These are phyloP conservation scores for Neomonachus schauinslandi DNA, from an alignment of 2,113 vertebrate species.

Conservation along the genomic window DNA sequence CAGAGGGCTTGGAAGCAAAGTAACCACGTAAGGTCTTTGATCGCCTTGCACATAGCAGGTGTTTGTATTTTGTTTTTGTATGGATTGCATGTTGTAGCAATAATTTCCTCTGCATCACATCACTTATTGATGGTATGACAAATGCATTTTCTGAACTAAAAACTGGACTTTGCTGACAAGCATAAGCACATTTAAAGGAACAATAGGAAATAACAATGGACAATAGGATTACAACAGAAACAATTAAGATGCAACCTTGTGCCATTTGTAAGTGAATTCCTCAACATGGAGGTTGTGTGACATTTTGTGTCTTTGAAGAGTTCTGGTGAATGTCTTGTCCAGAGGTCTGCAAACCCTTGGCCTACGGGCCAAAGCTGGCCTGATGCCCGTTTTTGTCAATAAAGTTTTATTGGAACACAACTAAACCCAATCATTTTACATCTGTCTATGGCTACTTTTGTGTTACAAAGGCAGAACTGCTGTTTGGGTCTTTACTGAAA, in stretches of 20 bases:
- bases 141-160: neutral
- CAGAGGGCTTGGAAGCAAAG: neutral
- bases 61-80: neutral
- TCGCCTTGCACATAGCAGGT: neutral
- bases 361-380: neutral
- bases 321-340: neutral
- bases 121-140: neutral
- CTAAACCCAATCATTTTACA: neutral
- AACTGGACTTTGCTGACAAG: neutral
- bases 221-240: neutral
- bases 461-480: neutral
- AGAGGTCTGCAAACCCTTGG: neutral
- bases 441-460: neutral
- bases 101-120: neutral
- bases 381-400: neutral
- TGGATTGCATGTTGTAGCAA: neutral
- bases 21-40: neutral
- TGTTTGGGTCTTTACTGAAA: neutral
- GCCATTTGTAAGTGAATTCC: neutral
- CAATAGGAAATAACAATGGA: neutral
- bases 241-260: neutral
- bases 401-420: neutral
- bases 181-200: neutral
- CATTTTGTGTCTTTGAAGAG: neutral
- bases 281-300: neutral